Evolutionary conservation across 2,888 invertebrate species (phyloP).

Genomic region (Dasypogon diadema): DNA sequence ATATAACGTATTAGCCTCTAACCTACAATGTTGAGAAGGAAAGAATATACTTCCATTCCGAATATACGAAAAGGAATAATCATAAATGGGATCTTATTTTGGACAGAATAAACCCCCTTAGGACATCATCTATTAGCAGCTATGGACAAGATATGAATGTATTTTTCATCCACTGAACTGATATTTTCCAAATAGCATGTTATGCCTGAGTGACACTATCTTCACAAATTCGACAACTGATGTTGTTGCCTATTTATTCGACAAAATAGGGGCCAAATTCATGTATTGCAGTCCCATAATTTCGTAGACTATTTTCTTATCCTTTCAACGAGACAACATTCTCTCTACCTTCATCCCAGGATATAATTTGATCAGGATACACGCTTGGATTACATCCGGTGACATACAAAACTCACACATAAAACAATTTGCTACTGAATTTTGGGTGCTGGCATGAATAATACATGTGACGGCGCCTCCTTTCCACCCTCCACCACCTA

Average conservation of each 20-base stretch:
- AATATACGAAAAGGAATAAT: background rate
- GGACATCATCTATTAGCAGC: constrained; percentile 3
- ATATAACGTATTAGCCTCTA: no score
- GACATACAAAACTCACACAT: constrained; percentile 52
- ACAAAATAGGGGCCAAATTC: constrained; percentile 11
- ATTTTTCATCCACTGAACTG: constrained; percentile 2
- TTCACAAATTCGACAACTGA: constrained; percentile 35
- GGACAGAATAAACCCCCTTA: background rate
- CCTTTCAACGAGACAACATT: constrained; percentile 51
- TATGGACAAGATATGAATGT: background rate
- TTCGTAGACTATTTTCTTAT: constrained; percentile 51
- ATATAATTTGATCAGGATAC: constrained; percentile 55
- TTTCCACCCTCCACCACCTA: background rate
- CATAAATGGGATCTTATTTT: background rate
- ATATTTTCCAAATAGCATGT: background rate
- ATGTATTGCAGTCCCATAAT: constrained; percentile 41
- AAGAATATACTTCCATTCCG: background rate
- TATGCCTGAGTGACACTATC: constrained; percentile 37
- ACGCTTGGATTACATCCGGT: constrained; percentile 53
- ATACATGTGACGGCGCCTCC: constrained; percentile 44
- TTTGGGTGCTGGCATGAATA: constrained; percentile 53
- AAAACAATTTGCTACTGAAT: constrained; percentile 54
- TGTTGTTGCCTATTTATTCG: constrained; percentile 22
- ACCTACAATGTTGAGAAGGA: no score
- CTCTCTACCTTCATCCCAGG: constrained; percentile 45